Evolutionary conservation across 64 coral and sea anemone species (phyloP), one percentile per base, ranked within the genome.

Genomic region (Montipora foliosa): DNA sequence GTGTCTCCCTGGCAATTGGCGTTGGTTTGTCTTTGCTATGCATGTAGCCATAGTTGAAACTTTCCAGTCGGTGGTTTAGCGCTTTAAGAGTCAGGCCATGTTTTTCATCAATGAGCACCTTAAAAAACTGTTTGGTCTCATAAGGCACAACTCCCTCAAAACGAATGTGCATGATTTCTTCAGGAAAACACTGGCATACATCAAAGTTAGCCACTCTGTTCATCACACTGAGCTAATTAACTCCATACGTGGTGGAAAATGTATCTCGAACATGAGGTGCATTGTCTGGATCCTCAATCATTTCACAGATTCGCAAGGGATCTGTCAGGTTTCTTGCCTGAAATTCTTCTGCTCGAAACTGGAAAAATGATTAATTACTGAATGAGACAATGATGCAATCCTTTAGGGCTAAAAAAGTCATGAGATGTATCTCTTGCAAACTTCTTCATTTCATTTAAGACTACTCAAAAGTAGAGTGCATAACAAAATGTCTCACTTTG

Each of bases 11-110:
- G 21, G 53, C 78, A 10, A 88, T 87, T 72, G 66, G 83, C 14
- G 60, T 78, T 87, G 91, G 91, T 14, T 93, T 93, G 75, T 88
- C 87, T 77, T 93, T 93, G 8, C 9, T 78, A 24, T 93, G 76
- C 70, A 69, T 68, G 37, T 87, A 93, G 44, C 91, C 83, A 93
- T 93, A 93, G 47, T 80, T 49, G 79, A 93, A 93, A 49, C 60
- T 71, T 22, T 88, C 82, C 60, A 93, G 58, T 49, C 60, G 77
- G 17, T 60, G 44, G 73, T 93, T 93, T 58, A 93, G 17, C 62
- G 74, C 91, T 64, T 88, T 93, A 25, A 93, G 59, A 8, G 83
- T 93, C 12, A 93, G 14, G 25, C 16, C 67, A 25, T 57, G 62
- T 48, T 79, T 37, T 52, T 88, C 83, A 93, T 93, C 83, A 73